phyloP scores from a whole-genome alignment of 2,797 vertebrate genomes.

The Merluccius polli region DNA sequence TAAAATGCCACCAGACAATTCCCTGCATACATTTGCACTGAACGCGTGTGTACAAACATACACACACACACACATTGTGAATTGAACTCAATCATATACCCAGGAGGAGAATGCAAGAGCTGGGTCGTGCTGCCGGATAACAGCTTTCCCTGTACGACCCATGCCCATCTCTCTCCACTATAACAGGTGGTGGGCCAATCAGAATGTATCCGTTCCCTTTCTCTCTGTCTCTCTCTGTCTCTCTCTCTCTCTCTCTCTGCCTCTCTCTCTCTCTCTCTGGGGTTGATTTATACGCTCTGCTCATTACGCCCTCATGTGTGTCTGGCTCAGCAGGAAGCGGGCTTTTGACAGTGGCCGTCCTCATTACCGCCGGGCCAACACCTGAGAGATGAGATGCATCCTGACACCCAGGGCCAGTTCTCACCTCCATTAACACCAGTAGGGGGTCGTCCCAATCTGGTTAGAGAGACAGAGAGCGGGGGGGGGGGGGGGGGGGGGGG shows the following conservation, averaged over 20 bases:
- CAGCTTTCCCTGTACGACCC: conserved; percentile 16
- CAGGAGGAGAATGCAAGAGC: neutral
- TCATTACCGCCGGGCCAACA: conserved; percentile 71
- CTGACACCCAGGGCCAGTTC: conserved; percentile 71
- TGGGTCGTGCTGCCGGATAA: conserved; percentile 24
- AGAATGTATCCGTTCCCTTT: conserved; percentile 36
- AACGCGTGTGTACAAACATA: neutral
- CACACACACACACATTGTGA: neutral
- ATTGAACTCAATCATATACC: conserved; percentile 28
- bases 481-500: conserved; percentile 38
- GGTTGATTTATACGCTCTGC: conserved; percentile 53
- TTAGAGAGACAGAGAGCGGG: conserved; percentile 55
- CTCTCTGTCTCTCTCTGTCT: conserved; percentile 41
- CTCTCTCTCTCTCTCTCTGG: neutral
- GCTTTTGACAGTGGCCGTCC: conserved; percentile 66
- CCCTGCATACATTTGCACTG: conserved; percentile 15
- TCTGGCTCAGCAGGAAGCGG: conserved; percentile 54
- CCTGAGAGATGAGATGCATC: conserved; percentile 75
- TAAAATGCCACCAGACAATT: conserved; percentile 25
- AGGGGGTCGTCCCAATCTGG: conserved; percentile 67
- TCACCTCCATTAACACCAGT: conserved; percentile 75
- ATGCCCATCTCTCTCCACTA: conserved; percentile 34
- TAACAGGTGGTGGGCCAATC: conserved; percentile 59
- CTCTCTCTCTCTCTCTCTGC: conserved; percentile 29
- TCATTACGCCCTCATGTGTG: conserved; percentile 62